A percentile compares a stretch with the other conserved stretches of the same genome.
Evolutionary conservation across 2,113 vertebrate genomes (phyloP).

Genomic region (Cyprinodon variegatus): DNA sequence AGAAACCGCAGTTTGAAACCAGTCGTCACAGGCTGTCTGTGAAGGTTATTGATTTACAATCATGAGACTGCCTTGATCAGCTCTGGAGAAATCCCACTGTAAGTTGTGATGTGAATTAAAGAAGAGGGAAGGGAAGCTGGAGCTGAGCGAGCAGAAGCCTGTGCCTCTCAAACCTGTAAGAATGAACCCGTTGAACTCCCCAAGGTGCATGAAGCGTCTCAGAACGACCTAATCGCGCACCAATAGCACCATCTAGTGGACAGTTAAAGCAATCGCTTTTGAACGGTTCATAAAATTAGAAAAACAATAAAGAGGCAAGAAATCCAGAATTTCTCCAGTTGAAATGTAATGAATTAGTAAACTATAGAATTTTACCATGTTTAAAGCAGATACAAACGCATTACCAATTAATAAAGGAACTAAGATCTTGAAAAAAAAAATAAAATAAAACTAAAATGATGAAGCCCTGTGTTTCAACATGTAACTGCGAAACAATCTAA

Average conservation of each 20-base stretch:
- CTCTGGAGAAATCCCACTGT: conserved; percentile 7
- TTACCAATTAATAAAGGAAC: too few species aligned
- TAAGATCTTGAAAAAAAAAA: too few species aligned
- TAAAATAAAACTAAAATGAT: too few species aligned
- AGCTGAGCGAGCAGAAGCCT: conserved; percentile 40
- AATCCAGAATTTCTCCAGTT: too few species aligned
- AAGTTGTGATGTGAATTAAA: conserved; percentile 33
- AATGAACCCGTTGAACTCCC: conserved; percentile 73
- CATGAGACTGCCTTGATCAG: conserved; percentile 39
- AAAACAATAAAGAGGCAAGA: too few species aligned
- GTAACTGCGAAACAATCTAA: too few species aligned
- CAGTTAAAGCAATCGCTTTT: not conserved
- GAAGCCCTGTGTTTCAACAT: too few species aligned
- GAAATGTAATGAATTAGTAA: too few species aligned
- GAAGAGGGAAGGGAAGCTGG: conserved; percentile 20
- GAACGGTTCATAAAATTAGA: not conserved
- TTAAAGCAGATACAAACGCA: too few species aligned
- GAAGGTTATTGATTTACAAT: conserved; percentile 37
- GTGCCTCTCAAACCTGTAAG: conserved; percentile 61
- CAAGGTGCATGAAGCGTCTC: conserved; percentile 40
- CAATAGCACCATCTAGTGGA: conserved; percentile 68
- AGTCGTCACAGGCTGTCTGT: conserved; percentile 31
- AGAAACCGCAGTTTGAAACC: conserved; percentile 29
- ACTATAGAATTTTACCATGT: too few species aligned
- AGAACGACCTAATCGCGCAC: conserved; percentile 3